Base-by-base conservation (phyloP, 2,888 invertebrate genomes). In the Heliconius ismenius region DNA sequence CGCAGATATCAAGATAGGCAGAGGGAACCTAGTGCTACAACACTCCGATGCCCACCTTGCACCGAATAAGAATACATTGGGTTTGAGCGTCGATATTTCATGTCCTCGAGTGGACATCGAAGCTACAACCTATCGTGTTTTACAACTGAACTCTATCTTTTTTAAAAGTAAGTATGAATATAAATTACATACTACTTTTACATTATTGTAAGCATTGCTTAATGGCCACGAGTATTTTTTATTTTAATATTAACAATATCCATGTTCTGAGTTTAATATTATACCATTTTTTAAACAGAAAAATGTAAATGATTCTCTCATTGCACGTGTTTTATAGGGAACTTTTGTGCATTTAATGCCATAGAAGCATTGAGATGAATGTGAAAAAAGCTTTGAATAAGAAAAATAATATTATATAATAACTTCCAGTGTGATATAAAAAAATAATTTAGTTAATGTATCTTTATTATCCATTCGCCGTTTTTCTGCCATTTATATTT, bases 361-460 rank as follows among this genome's bases (percentile, higher is more conserved):
- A 62, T 49, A 75, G 39, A 60, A 72, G 68, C 68, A 78, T 62
- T 63, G 68, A 68, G 73, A 75, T 75, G 73, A 75, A 78, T 72
- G 73, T 49, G 77, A n/a, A 73, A 49, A 78, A 78, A 76, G 64
- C 77, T 77, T 77, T 75, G 76, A 78, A 76, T 78, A 78, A 76
- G 69, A 77, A 74, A 69, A 73, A 79, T 62, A n/a, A 73, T 75
- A 72, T 77, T 73, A 79, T 43, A 39, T 39, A 39, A 39, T 67
- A 79, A 73, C 77, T 67, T 75, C 28, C 73, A 70, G 58, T 68
- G 74, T 58, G 58, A 75, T 73, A 65, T 65, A 73, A 73, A 79
- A 79, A 79, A 64, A 18, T 76, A 76, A 76, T 76, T 69, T 70
- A 26, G 39, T 73, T 70, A 79, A 77, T 77, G 77, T 73, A 74